phyloP scores from a whole-genome alignment of 2,888 invertebrate genomes.

The Leucoptera coffeella region DNA sequence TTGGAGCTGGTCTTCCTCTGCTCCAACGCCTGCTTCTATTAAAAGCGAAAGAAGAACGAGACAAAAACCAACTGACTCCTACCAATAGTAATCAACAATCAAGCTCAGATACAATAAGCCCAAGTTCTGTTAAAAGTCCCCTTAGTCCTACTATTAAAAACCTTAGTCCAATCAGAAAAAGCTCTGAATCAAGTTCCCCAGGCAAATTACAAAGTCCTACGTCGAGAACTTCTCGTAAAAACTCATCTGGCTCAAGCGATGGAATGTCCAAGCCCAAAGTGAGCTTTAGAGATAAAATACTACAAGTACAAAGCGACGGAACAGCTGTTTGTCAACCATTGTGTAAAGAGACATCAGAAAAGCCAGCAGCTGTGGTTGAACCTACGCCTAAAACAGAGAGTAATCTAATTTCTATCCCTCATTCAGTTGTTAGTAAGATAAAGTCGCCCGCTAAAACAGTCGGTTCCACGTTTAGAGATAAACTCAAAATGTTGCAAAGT shows the following conservation, averaged over 20 bases:
- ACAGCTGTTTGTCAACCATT: conserved; percentile 40
- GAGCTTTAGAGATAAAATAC: conserved; percentile 56
- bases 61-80: conserved; percentile 38
- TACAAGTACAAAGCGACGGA: conserved; percentile 50
- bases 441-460: conserved; percentile 45
- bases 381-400: conserved; percentile 40
- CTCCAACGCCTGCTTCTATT: conserved; percentile 67
- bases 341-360: conserved; percentile 30
- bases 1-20: conserved; percentile 66
- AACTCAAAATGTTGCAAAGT: conserved; percentile 39
- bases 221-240: conserved; percentile 37
- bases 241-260: conserved; percentile 40
- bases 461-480: conserved; percentile 41
- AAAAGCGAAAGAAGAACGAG: conserved; percentile 69
- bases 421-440: conserved; percentile 47
- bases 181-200: conserved; percentile 42
- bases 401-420: conserved; percentile 40
- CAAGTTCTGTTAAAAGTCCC: conserved; percentile 44
- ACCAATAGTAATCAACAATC: conserved; percentile 39
- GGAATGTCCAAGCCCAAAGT: conserved; percentile 48
- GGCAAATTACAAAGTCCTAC: conserved; percentile 44
- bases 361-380: conserved; percentile 36
- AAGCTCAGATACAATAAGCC: conserved; percentile 45
- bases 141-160: conserved; percentile 44
- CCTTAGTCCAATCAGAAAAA: conserved; percentile 40